Percentiles rank a stretch among this genome's conserved stretches.
These are phyloP conservation scores for Litocranius walleri DNA, from an alignment of 2,113 vertebrate species.

Conservation along the genomic window DNA sequence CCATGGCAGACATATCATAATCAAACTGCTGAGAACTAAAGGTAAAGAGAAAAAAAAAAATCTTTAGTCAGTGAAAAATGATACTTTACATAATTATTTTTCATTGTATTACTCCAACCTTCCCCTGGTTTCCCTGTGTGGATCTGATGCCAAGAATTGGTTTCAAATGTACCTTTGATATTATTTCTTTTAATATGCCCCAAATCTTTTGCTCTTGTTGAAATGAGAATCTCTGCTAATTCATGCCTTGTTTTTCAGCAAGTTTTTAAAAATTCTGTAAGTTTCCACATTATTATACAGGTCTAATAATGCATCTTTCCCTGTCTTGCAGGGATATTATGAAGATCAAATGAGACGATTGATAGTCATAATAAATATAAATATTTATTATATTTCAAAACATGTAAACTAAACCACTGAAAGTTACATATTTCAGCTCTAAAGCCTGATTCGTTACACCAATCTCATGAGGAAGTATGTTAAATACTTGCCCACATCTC, in stretches of 20 bases:
- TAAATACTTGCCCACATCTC: not conserved
- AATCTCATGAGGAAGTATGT: not conserved
- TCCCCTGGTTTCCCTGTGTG: not conserved
- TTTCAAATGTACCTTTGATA: not conserved
- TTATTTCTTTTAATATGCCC: not conserved
- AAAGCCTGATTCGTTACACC: not conserved
- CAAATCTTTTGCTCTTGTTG: not conserved
- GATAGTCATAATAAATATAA: not conserved
- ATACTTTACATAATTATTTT: not conserved
- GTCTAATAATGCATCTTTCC: not conserved
- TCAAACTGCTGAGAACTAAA: constrained; percentile 3
- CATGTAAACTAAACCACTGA: not conserved
- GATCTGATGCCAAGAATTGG: not conserved
- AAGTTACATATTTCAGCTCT: not conserved
- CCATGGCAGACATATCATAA: not conserved
- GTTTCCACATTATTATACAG: not conserved
- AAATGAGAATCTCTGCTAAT: not conserved
- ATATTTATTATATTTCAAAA: not conserved
- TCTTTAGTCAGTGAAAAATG: not conserved
- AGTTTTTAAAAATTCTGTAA: not conserved
- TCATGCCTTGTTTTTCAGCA: not conserved
- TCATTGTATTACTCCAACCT: not conserved
- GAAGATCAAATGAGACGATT: not conserved
- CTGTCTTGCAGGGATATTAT: not conserved
- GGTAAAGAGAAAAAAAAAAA: not conserved